Evolutionary conservation across 2,113 vertebrate species (phyloP).

Genomic region (Bubo scandiacus): DNA sequence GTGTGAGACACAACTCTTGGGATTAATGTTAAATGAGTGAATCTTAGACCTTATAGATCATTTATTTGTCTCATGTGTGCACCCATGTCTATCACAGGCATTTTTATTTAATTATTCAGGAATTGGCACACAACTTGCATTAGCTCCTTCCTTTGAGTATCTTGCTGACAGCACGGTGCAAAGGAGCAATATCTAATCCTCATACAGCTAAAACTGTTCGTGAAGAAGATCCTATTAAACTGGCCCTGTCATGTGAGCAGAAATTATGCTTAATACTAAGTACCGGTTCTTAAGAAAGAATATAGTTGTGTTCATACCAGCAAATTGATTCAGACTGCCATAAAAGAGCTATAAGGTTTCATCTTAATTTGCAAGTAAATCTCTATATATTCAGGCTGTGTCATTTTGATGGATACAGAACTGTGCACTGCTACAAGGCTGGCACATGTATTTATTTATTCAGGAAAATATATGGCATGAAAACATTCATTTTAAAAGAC

Average conservation of each 20-base stretch:
- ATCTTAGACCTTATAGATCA: conserved; percentile 74
- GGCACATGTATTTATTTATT: conserved; percentile 40
- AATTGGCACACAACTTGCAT: conserved; percentile 70
- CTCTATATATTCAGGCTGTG: background rate
- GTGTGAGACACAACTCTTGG: conserved; percentile 41
- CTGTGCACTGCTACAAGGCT: conserved; percentile 6
- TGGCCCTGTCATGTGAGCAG: background rate
- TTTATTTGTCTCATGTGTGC: conserved; percentile 71
- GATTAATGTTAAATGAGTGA: conserved; percentile 67
- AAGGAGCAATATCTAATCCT: conserved; percentile 51
- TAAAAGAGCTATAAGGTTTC: conserved; percentile 28
- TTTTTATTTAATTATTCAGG: conserved; percentile 82
- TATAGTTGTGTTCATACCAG: background rate
- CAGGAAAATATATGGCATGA: background rate
- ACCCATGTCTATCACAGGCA: conserved; percentile 64
- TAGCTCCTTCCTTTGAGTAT: conserved; percentile 68
- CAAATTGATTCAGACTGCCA: conserved; percentile 25
- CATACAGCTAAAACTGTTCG: background rate
- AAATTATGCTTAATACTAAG: conserved; percentile 33
- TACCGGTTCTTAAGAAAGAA: background rate
- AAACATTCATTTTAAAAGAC: conserved; percentile 30
- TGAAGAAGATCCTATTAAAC: conserved; percentile 25
- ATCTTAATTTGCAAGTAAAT: conserved; percentile 41
- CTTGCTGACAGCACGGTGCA: conserved; percentile 54
- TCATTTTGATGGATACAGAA: conserved; percentile 49